Evolutionary conservation across 1,140 invertebrate species (phyloP).

Genomic region (Vanessa tameamea): DNA sequence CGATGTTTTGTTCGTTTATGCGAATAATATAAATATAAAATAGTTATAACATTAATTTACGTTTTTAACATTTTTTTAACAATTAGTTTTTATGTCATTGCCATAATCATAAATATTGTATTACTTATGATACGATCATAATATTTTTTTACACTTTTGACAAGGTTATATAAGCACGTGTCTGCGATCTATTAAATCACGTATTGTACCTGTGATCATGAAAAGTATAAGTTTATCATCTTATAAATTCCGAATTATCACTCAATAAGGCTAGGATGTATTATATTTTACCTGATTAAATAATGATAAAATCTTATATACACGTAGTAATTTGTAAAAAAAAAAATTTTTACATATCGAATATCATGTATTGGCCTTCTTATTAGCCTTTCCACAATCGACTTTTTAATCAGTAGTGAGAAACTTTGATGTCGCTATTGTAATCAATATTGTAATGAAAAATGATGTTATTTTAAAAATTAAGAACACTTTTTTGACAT

Average conservation of each 20-base stretch:
- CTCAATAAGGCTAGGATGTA: background rate
- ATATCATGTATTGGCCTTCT: too few relatives aligned
- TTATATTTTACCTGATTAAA: background rate
- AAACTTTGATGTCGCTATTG: too few relatives aligned
- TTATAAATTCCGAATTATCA: conserved; percentile 8
- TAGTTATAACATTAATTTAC: background rate
- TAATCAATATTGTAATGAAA: too few relatives aligned
- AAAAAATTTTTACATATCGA: too few relatives aligned
- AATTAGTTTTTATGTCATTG: background rate
- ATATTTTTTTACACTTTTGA: background rate
- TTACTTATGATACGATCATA: background rate
- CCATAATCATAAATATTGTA: background rate
- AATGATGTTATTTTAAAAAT: too few relatives aligned
- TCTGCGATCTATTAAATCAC: conserved; percentile 11
- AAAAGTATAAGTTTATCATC: background rate
- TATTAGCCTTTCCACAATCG: too few relatives aligned
- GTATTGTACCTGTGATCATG: background rate
- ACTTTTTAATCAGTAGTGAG: too few relatives aligned
- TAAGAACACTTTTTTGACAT: too few relatives aligned
- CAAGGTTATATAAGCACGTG: conserved; percentile 19
- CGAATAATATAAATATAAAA: background rate
- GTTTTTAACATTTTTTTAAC: background rate
- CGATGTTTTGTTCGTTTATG: background rate
- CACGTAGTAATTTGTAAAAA: too few relatives aligned
- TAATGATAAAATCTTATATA: background rate